These are phyloP conservation scores for Bicyclus anynana DNA, from an alignment of 1,140 invertebrate species.

Conservation along the genomic window DNA sequence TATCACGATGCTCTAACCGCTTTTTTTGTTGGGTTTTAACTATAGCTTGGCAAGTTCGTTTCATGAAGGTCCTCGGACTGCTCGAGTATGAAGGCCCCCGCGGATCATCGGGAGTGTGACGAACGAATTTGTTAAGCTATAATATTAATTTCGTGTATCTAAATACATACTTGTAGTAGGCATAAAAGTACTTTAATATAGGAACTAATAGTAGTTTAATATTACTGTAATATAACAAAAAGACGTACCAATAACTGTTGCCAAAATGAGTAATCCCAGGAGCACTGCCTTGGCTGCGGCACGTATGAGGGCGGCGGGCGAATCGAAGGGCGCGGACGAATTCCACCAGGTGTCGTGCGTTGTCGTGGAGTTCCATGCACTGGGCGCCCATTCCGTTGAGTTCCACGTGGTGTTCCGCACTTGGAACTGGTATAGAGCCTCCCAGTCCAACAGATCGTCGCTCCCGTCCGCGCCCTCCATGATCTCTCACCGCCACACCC, in stretches of 20 bases:
- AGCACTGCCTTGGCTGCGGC: slow-evolving; percentile 67
- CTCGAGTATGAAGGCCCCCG: no score
- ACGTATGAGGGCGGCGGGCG: slow-evolving; percentile 57
- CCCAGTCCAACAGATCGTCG: slow-evolving; percentile 62
- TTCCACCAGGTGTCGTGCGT: slow-evolving; percentile 56
- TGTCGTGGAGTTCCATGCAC: slow-evolving; percentile 46
- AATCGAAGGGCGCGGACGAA: slow-evolving; percentile 61
- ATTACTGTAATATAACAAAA: no score
- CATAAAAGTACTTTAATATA: no score
- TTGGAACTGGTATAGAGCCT: slow-evolving; percentile 50
- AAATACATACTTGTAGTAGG: no score
- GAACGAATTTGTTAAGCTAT: no score
- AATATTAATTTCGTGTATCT: no score
- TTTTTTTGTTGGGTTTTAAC: no score
- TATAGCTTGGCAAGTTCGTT: no score
- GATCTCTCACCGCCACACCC: slow-evolving; percentile 54
- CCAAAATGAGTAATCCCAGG: slow-evolving; percentile 69
- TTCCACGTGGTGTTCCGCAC: slow-evolving; percentile 48
- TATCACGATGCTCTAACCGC: no score
- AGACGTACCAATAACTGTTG: slow-evolving; percentile 72
- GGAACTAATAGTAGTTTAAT: no score
- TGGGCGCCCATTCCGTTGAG: slow-evolving; percentile 45
- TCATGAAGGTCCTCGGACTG: no score
- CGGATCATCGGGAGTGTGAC: no score
- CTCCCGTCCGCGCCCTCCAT: slow-evolving; percentile 68